Base-by-base conservation (phyloP, 2,888 invertebrate species). In the Drosophila tripunctata region DNA sequence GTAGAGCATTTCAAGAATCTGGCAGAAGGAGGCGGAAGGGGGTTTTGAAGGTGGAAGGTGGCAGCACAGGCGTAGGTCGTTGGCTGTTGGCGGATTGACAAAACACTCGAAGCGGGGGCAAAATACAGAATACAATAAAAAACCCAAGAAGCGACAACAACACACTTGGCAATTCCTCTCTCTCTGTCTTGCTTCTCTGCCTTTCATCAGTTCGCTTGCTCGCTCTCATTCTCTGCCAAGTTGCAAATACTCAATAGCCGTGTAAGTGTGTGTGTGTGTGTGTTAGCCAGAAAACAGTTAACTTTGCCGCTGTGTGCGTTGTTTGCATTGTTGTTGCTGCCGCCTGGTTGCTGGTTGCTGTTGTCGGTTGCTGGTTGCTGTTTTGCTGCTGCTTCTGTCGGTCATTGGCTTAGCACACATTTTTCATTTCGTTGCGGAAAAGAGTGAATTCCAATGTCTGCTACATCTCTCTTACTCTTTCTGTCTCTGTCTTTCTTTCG, bases 381-480 rank as follows among this genome's bases (percentile, higher is more conserved):
- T 36, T 54, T 12, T 58, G 69, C 21, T 71, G 58, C 60, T 66
- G 85, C 82, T 84, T 75, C 85, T 83, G 82, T 85, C 91, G 91
- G 91, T 91, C 91, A 91, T 89, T 89, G 91, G 90, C 91, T 90
- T 91, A 91, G 88, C 90, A 91, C 88, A 91, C 89, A 90, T 91
- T 90, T 87, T 87, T 87, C 88, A 86, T 87, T 89, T 89, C 87
- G 73, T 87, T 84, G 89, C 86, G 78, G 87, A 87, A 87, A 86
- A 88, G 88, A 88, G 88, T 88, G 87, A 88, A 88, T 88, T 88
- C 87, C 81, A 68, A 69, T 68, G 74, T 63, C 72, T 62, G 64
- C 54, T 57, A 73, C 48, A 64, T 27, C 30, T 45, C n/a, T 19
- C 30, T 19, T 17, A 12, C 19, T 8, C 19, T 31, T 2, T 17